These are phyloP conservation scores for Isurus oxyrinchus DNA, from an alignment of 2,113 vertebrate genomes.

Conservation along the genomic window DNA sequence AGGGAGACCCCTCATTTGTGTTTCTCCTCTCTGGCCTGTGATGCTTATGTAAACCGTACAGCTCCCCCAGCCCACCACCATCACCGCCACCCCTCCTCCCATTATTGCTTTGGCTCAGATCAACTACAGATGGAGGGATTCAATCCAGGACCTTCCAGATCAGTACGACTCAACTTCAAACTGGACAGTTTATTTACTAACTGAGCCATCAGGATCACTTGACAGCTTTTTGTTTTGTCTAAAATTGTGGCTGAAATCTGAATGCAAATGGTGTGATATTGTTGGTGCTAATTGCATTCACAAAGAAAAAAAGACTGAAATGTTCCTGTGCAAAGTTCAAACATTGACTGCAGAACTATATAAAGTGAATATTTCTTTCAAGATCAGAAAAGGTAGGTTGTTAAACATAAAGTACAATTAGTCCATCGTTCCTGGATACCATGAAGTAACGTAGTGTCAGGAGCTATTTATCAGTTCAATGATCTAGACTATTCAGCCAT, in stretches of 20 bases:
- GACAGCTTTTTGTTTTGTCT: neutral
- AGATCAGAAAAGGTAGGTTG: neutral
- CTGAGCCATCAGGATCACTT: neutral
- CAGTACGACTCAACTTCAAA: neutral
- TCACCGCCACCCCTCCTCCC: neutral
- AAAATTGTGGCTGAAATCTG: neutral
- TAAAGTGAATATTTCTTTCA: neutral
- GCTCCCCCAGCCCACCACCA: neutral
- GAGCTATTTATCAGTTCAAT: constrained; percentile 14
- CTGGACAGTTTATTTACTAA: neutral
- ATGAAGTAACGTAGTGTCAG: neutral
- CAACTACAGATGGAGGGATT: neutral
- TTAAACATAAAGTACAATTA: neutral
- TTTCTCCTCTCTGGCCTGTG: neutral
- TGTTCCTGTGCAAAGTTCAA: neutral
- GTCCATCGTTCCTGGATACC: too few relatives aligned
- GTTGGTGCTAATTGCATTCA: neutral
- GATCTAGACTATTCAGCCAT: neutral
- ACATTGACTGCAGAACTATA: neutral
- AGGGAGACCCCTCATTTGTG: neutral
- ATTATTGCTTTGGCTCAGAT: neutral
- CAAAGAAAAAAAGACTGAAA: neutral
- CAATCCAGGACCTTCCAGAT: neutral
- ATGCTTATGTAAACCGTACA: neutral
- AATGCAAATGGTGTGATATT: neutral